These are phyloP conservation scores for Sclerurus mexicanus DNA, from an alignment of 2,113 vertebrate genomes.

Conservation along the genomic window DNA sequence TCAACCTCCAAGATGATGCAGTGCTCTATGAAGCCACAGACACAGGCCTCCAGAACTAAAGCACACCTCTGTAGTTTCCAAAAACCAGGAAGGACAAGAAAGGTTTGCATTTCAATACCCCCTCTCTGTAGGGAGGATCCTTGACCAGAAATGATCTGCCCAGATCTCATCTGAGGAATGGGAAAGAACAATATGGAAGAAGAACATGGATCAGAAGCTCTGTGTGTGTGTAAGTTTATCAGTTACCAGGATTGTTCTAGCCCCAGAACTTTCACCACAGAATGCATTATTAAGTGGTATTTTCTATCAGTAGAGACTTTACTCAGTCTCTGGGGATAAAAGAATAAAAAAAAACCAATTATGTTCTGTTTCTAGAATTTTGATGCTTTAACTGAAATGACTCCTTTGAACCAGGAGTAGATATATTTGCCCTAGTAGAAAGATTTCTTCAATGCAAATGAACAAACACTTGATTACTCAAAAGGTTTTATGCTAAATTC, in stretches of 20 bases:
- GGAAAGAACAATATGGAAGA: not conserved
- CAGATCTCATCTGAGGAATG: not conserved
- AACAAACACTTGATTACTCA: not conserved
- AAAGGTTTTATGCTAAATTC: not conserved
- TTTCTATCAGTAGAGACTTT: not conserved
- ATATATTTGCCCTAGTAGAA: not conserved
- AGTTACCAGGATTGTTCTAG: not conserved
- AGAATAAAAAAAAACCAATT: fast-evolving
- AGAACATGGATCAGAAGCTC: not conserved
- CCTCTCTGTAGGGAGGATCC: not conserved
- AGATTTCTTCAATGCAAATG: not conserved
- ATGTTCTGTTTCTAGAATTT: not conserved
- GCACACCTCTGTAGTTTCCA: not conserved
- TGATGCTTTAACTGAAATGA: not conserved
- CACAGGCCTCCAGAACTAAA: not conserved
- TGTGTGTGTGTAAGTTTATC: not conserved
- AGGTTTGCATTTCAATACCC: not conserved
- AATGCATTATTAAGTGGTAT: not conserved
- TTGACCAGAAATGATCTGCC: not conserved
- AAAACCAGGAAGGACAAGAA: not conserved
- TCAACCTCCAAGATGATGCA: not conserved
- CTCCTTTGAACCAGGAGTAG: not conserved
- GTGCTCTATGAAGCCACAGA: not conserved
- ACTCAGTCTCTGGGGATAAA: not conserved
- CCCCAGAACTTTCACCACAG: not conserved